Evolutionary conservation across 2,797 vertebrate species (phyloP).

Genomic region (Smutsia gigantea): DNA sequence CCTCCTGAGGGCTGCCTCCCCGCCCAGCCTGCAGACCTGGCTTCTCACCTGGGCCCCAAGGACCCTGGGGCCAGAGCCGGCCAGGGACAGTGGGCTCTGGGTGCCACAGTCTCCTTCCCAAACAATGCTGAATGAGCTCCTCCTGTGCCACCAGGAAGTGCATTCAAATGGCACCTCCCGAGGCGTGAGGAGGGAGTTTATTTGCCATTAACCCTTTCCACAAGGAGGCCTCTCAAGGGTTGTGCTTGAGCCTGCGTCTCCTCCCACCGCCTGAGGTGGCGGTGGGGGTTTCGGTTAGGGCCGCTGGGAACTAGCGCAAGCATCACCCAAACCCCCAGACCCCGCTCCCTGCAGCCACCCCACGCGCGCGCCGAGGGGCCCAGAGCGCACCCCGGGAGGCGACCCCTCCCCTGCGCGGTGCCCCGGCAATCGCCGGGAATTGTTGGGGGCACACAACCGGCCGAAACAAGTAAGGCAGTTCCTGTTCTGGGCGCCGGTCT

Average conservation of each 20-base stretch:
- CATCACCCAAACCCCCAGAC: background rate
- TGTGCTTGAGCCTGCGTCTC: no score
- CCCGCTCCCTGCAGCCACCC: background rate
- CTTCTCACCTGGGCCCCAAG: background rate
- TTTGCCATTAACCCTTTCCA: background rate
- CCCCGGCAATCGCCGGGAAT: background rate
- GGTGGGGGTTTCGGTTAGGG: background rate
- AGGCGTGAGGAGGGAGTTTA: background rate
- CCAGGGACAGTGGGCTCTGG: background rate
- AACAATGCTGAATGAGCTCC: accelerated
- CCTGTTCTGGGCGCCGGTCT: background rate
- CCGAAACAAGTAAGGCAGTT: background rate
- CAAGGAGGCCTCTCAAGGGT: background rate
- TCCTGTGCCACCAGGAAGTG: background rate
- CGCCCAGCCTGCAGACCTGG: background rate
- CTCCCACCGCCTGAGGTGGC: background rate
- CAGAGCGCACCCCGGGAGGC: accelerated
- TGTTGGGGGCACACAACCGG: accelerated
- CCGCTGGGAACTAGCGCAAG: accelerated
- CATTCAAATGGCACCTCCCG: accelerated
- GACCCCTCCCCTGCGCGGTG: background rate
- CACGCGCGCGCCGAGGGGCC: accelerated
- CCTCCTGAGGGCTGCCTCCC: background rate
- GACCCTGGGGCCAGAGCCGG: background rate
- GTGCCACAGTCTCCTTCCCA: background rate